Conservation (phyloP, 2,113 vertebrate species). For the Xyliphius kryptos region DNA sequence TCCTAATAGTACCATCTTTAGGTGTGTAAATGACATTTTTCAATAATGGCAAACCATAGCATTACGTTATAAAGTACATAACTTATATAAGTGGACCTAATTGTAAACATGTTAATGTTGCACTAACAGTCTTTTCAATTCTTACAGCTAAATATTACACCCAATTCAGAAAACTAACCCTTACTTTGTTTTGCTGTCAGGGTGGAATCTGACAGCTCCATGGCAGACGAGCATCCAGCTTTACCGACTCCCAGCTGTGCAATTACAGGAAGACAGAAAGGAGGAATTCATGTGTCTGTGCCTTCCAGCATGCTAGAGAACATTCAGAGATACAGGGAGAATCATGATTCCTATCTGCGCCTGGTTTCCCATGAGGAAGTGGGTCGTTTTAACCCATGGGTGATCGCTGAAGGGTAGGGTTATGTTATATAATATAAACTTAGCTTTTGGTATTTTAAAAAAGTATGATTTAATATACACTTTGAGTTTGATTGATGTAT, state of each 20-base stretch:
- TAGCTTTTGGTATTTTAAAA: no score
- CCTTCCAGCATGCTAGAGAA: constrained; percentile 61
- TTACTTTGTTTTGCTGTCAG: constrained; percentile 33
- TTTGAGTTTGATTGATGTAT: no score
- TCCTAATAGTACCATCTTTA: no score
- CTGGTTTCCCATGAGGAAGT: constrained; percentile 69
- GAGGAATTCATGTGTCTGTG: constrained; percentile 55
- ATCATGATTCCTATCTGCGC: constrained; percentile 69
- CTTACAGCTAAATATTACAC: no score
- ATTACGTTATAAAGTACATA: no score
- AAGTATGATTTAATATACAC: no score
- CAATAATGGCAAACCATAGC: no score
- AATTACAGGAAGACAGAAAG: constrained; percentile 27
- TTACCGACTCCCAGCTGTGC: constrained; percentile 18
- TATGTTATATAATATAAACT: not conserved
- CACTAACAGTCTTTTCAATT: no score
- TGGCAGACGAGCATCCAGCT: constrained; percentile 50
- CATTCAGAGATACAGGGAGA: constrained; percentile 69
- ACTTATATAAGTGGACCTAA: no score
- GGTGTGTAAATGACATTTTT: no score
- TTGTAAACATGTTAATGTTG: no score
- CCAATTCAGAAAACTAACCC: not conserved
- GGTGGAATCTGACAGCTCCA: constrained; percentile 55
- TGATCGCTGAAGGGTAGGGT: constrained; percentile 76
- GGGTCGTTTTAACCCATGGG: constrained; percentile 79